Conservation (phyloP, 2,888 invertebrate genomes). For the Bunonema sp. region DNA sequence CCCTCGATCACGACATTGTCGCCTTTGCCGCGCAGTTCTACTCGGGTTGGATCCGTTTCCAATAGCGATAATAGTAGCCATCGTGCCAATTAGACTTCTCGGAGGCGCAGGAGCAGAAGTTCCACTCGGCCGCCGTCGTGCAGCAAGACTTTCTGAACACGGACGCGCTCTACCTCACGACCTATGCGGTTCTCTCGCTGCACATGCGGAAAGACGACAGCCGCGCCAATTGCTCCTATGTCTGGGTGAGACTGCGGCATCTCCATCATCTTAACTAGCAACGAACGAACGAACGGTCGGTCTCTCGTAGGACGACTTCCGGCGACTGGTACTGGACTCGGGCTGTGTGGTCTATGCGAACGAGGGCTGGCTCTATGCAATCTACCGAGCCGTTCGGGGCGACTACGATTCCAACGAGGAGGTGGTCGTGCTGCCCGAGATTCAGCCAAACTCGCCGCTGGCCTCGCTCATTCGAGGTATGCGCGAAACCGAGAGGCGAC, state of each 20-base stretch:
- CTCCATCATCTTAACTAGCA: too few species aligned
- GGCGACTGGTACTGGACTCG: constrained; percentile 15
- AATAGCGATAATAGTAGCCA: neutral
- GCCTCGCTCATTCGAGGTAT: constrained; percentile 2
- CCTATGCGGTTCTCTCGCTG: constrained; percentile 19
- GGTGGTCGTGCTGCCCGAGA: too few species aligned
- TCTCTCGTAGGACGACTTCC: constrained; percentile 12
- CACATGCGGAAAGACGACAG: too few species aligned
- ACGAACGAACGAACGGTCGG: too few species aligned
- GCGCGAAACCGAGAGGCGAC: neutral
- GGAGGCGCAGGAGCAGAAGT: constrained; percentile 18
- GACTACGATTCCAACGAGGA: too few species aligned
- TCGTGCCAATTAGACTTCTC: constrained; percentile 17
- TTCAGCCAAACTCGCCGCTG: too few species aligned
- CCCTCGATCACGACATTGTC: constrained; percentile 20
- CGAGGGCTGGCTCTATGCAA: constrained; percentile 76
- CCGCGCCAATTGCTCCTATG: too few species aligned
- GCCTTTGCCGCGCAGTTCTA: constrained; percentile 19
- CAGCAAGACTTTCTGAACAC: constrained; percentile 27
- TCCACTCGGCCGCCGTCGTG: constrained; percentile 16
- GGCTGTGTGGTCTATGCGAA: constrained; percentile 81
- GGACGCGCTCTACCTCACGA: constrained; percentile 28
- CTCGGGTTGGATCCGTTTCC: constrained; percentile 10
- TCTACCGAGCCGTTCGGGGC: too few species aligned
- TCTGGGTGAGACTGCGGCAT: too few species aligned